A percentile compares a stretch with the other conserved stretches of the same genome.
These are phyloP conservation scores for Limosa lapponica DNA, from an alignment of 2,797 vertebrate species.

Conservation along the genomic window DNA sequence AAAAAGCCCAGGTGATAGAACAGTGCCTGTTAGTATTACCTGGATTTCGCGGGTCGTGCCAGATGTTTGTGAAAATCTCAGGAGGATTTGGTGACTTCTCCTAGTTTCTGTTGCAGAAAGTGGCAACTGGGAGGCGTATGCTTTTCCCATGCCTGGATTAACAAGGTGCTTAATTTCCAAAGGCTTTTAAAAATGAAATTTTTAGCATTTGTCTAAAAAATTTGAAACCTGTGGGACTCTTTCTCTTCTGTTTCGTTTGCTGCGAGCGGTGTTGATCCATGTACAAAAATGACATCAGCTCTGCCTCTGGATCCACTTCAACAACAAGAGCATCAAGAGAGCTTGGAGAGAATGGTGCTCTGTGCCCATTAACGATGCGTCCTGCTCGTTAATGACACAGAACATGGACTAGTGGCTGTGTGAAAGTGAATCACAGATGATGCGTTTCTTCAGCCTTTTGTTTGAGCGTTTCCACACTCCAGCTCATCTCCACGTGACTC, in stretches of 20 bases:
- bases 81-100: accelerated
- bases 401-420: background rate
- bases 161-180: background rate
- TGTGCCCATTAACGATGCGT: slow-evolving; percentile 23
- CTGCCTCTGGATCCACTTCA: background rate
- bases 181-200: background rate
- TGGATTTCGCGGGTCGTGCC: background rate
- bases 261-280: background rate
- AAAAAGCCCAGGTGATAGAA: background rate
- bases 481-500: background rate
- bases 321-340: background rate
- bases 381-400: background rate
- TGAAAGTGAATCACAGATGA: background rate
- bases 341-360: background rate
- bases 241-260: background rate
- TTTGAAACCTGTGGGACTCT: background rate
- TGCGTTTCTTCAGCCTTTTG: slow-evolving; percentile 14
- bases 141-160: accelerated
- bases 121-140: accelerated
- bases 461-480: background rate
- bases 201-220: background rate
- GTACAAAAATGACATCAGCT: background rate
- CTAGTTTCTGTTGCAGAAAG: background rate
- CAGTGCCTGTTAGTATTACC: background rate
- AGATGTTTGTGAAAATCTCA: background rate